Conservation (phyloP, 64 coral and sea anemone species). For the Pachyseris speciosa region DNA sequence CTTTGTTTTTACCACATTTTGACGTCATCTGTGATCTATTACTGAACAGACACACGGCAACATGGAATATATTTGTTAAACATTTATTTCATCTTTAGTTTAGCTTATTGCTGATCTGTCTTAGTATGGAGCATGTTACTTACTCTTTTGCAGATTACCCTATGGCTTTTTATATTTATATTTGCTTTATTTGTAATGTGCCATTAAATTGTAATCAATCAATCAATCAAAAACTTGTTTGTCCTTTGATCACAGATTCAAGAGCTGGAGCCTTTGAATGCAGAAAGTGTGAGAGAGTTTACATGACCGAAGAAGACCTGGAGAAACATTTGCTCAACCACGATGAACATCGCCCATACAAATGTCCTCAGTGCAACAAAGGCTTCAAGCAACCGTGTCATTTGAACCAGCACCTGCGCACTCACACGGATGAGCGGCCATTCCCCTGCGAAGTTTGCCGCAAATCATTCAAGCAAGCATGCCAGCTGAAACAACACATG, state of each 20-base stretch:
- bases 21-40: too few species aligned
- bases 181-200: too few species aligned
- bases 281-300: constrained; percentile 92
- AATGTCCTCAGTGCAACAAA: constrained; percentile 93
- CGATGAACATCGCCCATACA: constrained; percentile 87
- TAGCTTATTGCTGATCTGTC: too few species aligned
- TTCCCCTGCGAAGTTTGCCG: constrained; percentile 86
- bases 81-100: too few species aligned
- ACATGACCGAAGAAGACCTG: constrained; percentile 72
- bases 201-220: too few species aligned
- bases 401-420: constrained; percentile 86
- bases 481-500: constrained; percentile 91
- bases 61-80: too few species aligned
- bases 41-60: too few species aligned
- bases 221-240: neutral
- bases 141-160: too few species aligned
- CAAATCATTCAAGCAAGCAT: constrained; percentile 95
- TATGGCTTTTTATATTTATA: too few species aligned
- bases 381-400: constrained; percentile 98
- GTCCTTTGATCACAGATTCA: neutral
- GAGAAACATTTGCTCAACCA: constrained; percentile 93
- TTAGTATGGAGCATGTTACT: too few species aligned
- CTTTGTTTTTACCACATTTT: too few species aligned
- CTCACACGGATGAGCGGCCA: constrained; percentile 90
- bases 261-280: constrained; percentile 84